phyloP scores from a whole-genome alignment of 2,888 invertebrate genomes.

The Parnassius orleans region DNA sequence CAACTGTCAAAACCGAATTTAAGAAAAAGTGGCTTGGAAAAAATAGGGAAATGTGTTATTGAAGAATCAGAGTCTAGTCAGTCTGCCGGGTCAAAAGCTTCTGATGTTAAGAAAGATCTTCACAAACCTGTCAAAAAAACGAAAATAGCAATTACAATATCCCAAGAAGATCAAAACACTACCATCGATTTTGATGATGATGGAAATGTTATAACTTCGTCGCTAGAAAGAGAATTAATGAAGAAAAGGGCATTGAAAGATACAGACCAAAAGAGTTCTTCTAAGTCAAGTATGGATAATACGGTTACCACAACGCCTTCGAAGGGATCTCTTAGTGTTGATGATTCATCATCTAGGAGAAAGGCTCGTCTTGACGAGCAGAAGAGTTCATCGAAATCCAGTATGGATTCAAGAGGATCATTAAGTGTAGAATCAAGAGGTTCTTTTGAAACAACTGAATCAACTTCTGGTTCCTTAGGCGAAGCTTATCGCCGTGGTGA shows the following conservation, averaged over 20 bases:
- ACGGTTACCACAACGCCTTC: conserved; percentile 74
- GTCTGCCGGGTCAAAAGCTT: conserved; percentile 77
- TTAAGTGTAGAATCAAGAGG: conserved; percentile 86
- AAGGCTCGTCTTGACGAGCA: conserved; percentile 73
- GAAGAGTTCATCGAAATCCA: conserved; percentile 82
- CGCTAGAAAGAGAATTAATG: conserved; percentile 65
- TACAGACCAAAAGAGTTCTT: conserved; percentile 75
- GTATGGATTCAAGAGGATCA: conserved; percentile 83
- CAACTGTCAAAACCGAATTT: conserved; percentile 68
- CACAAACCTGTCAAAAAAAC: conserved; percentile 75
- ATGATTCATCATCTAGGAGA: conserved; percentile 72
- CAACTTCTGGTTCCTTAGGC: conserved; percentile 88
- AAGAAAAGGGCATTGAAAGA: conserved; percentile 71
- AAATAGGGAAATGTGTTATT: conserved; percentile 69
- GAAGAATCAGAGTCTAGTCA: conserved; percentile 83
- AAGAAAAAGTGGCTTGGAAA: conserved; percentile 68
- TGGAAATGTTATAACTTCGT: conserved; percentile 73
- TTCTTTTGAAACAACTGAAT: conserved; percentile 86
- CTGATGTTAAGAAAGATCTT: conserved; percentile 69
- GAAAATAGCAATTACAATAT: conserved; percentile 77
- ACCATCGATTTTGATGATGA: conserved; percentile 78
- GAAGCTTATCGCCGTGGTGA: conserved; percentile 85
- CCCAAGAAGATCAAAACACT: conserved; percentile 77
- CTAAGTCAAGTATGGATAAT: conserved; percentile 82
- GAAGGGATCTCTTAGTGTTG: conserved; percentile 75